A percentile compares a stretch with the other conserved stretches of the same genome.
Conservation (phyloP, 2,888 invertebrate species). For the Cheilosia urbana region DNA sequence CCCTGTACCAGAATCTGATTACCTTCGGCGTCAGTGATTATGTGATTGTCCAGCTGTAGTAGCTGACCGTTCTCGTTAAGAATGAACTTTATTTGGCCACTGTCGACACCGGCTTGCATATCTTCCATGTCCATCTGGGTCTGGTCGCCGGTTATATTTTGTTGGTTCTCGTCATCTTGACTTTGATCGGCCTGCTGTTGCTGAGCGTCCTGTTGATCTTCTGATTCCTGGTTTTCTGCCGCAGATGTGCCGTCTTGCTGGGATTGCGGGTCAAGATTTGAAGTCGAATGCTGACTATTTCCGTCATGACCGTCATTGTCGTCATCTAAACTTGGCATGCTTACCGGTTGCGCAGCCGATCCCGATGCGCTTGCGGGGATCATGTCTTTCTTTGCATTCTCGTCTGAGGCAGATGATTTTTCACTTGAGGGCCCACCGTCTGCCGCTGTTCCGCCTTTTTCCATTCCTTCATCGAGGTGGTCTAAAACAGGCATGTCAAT, state of each 20-base stretch:
- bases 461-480: constrained; percentile 80
- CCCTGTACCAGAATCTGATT: constrained; percentile 83
- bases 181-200: constrained; percentile 70
- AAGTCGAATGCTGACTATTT: constrained; percentile 72
- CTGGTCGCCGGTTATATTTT: constrained; percentile 77
- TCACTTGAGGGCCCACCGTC: constrained; percentile 69
- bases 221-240: constrained; percentile 45
- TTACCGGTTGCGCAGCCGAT: constrained; percentile 80
- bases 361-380: constrained; percentile 60
- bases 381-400: constrained; percentile 63
- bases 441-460: constrained; percentile 47
- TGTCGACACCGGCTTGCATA: constrained; percentile 83
- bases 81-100: constrained; percentile 84
- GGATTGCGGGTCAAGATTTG: constrained; percentile 68
- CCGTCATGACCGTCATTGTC: constrained; percentile 81
- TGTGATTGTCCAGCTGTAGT: constrained; percentile 83
- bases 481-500: constrained; percentile 84
- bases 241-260: constrained; percentile 53
- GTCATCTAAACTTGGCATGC: constrained; percentile 84
- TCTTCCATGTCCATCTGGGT: constrained; percentile 84
- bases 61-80: constrained; percentile 84
- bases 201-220: constrained; percentile 65
- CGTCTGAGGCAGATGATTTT: constrained; percentile 77
- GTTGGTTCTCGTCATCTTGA: constrained; percentile 71
- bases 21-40: constrained; percentile 84